phyloP scores from a whole-genome alignment of 2,797 vertebrate species.

The Psittacula derbiana region DNA sequence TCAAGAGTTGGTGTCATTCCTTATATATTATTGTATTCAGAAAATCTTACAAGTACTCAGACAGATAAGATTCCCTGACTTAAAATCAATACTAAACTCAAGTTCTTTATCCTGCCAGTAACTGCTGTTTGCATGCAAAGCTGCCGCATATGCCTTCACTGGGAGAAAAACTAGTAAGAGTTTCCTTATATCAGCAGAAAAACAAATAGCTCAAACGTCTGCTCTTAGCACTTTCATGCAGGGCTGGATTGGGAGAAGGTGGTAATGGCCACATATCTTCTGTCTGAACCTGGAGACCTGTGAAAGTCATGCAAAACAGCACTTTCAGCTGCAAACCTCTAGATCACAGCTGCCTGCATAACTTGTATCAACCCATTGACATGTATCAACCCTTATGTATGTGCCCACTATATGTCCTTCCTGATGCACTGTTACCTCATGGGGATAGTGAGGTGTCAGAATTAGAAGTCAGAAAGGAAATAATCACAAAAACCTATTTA shows the following conservation, averaged over 20 bases:
- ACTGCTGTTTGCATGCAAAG: constrained; percentile 60
- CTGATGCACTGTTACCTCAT: background rate
- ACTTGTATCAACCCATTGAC: background rate
- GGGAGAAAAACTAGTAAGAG: constrained; percentile 31
- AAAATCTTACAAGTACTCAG: constrained; percentile 25
- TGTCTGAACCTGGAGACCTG: background rate
- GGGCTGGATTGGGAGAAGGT: background rate
- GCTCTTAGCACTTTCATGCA: constrained; percentile 18
- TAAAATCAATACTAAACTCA: constrained; percentile 63
- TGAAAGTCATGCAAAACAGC: background rate
- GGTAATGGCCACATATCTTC: background rate
- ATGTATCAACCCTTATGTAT: background rate
- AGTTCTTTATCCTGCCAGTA: constrained; percentile 53
- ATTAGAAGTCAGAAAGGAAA: background rate
- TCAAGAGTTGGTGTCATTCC: background rate
- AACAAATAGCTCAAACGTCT: background rate
- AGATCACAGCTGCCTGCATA: background rate
- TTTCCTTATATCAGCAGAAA: constrained; percentile 53
- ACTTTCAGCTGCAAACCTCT: background rate
- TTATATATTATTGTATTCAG: constrained; percentile 27
- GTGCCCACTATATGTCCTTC: background rate
- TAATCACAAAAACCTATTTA: background rate
- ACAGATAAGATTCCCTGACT: constrained; percentile 48
- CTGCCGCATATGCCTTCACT: constrained; percentile 39
- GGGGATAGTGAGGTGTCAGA: background rate